Evolutionary conservation across 2,888 invertebrate species (phyloP), one percentile per base, ranked within the genome.

Genomic region (Cephus sareptanus): DNA sequence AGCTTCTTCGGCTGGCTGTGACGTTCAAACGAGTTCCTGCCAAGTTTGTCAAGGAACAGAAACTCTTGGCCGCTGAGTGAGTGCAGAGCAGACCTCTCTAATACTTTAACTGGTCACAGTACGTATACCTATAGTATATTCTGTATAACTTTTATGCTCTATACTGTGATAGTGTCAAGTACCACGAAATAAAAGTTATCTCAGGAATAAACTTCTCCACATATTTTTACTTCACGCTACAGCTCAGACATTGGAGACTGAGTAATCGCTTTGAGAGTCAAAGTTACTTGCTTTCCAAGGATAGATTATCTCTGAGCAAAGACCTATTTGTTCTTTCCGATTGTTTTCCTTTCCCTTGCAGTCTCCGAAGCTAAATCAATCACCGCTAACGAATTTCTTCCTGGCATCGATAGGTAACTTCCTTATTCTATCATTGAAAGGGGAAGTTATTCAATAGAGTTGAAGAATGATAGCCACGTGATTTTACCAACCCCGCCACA

Each of bases 1-100:
- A 71, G 31, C 71, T 71, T 71, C 33, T 31, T 71, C 34, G 80
- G 81, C 81, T 80, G 83, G 82, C 81, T 81, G 84, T 84, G 83
- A 85, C 82, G 87, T 85, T 86, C 85, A 83, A 88, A 89, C 88
- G 88, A 89, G 89, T 89, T 89, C 86, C 82, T 82, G 80, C 80
- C 85, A 89, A 89, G 83, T 88, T 87, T 74, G 83, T 79, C 84
- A 85, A 87, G 88, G 89, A 87, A 87, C 85, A 82, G 85, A 85
- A 86, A 86, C 87, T 87, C 85, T 82, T 82, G 75, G 74, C 75
- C 77, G 82, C 81, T 76, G 83, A 83, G 80, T 76, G 80, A 79
- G 79, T 77, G 75, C 75, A 74, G 75, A 75, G 9, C 56, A 15
- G 23, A 56, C 23, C 56, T 56, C 56, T 56, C 23, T 56, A 23